These are phyloP conservation scores for Cancer borealis DNA, from an alignment of 2,888 invertebrate genomes.

Conservation along the genomic window DNA sequence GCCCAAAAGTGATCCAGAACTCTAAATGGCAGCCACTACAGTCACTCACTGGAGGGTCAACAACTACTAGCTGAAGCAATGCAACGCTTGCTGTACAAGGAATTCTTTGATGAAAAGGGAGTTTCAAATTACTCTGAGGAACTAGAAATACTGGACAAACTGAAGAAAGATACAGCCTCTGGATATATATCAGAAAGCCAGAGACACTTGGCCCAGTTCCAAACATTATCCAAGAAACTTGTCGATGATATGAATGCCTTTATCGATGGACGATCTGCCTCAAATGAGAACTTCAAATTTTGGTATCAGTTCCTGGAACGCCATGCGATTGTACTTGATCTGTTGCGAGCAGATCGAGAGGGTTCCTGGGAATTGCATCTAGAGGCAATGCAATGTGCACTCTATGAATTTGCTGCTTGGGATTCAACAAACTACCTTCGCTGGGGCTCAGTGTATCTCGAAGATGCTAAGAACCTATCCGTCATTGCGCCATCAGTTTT, in stretches of 20 bases:
- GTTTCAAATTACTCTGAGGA: neutral
- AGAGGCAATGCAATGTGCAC: too few species aligned
- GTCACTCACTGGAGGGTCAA: neutral
- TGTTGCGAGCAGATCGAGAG: too few species aligned
- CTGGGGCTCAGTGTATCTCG: neutral
- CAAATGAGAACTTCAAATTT: too few species aligned
- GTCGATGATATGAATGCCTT: neutral
- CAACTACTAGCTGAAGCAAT: neutral
- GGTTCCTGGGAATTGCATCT: too few species aligned
- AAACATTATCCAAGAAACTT: neutral
- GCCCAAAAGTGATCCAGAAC: neutral
- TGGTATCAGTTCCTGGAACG: too few species aligned
- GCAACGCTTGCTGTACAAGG: neutral
- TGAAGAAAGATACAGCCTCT: conserved; percentile 46
- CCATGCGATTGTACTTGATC: too few species aligned
- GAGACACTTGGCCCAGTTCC: neutral
- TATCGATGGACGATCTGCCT: conserved; percentile 2
- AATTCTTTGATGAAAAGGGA: conserved; percentile 30
- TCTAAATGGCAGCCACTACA: conserved; percentile 5
- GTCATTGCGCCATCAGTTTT: conserved; percentile 38
- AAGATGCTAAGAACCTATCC: neutral
- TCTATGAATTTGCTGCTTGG: too few species aligned
- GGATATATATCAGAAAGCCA: neutral
- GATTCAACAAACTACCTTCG: neutral
- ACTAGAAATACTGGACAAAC: neutral